Evolutionary conservation across 2,797 vertebrate genomes (phyloP), one percentile per base, ranked within the genome.

Genomic region (Cuculus canorus): DNA sequence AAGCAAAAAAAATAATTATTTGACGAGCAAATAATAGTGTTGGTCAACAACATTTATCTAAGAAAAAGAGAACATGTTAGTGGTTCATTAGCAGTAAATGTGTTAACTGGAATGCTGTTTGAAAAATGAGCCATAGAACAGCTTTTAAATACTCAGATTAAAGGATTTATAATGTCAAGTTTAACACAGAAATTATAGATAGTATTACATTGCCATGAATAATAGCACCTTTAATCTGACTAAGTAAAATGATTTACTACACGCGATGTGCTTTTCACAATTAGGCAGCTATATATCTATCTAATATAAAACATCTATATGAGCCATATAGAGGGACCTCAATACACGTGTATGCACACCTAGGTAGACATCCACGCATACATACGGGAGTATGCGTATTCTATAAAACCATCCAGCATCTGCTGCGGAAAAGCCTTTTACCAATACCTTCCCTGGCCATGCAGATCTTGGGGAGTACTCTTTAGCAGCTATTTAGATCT

Each of bases 21-120:
- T 98, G 97, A 98, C 82, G 98, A 98, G 98, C 98, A 99, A 99
- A 99, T 99, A 99, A 99, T 99, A 99, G 98, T 99, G 98, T 99
- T 99, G 99, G 99, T 99, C 99, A 99, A 99, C 98, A 99, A 98
- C 96, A 92, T 99, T 99, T 99, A 98, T 99, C 98, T 98, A 98
- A 97, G 98, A 98, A 98, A 97, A 96, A 98, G 97, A 98, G 98
- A 98, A 98, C 97, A 98, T 97, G 98, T 98, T 98, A 98, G 98
- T 97, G 96, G 98, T 98, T 98, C 98, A 98, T 98, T 98, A 98
- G 96, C 98, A 98, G 97, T 98, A 98, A 98, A 98, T 97, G 98
- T 98, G 98, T 98, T 99, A 99, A 98, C 98, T 96, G 96, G 98
- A 98, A 98, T 96, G 82, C 82, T 4, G 82, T 99, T 99, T 99